A percentile compares a stretch with the other conserved stretches of the same genome.
phyloP scores from a whole-genome alignment of 2,113 vertebrate genomes.

The Amblyopsis rosae region DNA sequence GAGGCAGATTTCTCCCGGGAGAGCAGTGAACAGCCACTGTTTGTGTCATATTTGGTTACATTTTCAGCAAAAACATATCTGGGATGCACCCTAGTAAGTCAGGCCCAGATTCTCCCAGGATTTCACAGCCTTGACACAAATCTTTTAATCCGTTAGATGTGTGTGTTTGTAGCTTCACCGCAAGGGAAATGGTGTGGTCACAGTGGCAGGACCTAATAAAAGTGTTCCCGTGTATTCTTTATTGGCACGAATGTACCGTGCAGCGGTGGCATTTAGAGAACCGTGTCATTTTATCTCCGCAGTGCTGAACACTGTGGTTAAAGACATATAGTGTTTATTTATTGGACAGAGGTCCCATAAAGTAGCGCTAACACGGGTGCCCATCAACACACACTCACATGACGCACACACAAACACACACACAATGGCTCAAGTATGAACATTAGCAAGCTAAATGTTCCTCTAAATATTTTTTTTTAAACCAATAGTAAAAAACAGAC shows the following conservation, averaged over 20 bases:
- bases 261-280: constrained; percentile 24
- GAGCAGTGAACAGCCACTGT: constrained; percentile 23
- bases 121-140: constrained; percentile 54
- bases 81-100: constrained; percentile 35
- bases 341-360: too few relatives aligned
- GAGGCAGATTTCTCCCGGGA: constrained; percentile 24
- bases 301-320: not conserved
- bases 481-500: too few relatives aligned
- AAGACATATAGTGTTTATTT: too few relatives aligned
- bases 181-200: constrained; percentile 16
- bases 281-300: constrained; percentile 4
- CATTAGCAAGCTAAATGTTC: too few relatives aligned
- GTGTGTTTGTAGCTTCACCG: constrained; percentile 20
- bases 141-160: constrained; percentile 57
- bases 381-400: too few relatives aligned
- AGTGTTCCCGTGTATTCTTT: constrained; percentile 9
- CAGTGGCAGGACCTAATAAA: not conserved
- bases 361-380: too few relatives aligned
- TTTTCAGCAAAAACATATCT: constrained; percentile 44
- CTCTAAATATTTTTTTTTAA: too few relatives aligned
- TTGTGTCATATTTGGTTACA: constrained; percentile 44
- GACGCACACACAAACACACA: too few relatives aligned
- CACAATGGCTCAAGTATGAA: too few relatives aligned
- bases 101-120: constrained; percentile 42
- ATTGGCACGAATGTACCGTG: constrained; percentile 1